Base-by-base conservation (phyloP, 2,888 invertebrate genomes). In the Corythucha ciliata region DNA sequence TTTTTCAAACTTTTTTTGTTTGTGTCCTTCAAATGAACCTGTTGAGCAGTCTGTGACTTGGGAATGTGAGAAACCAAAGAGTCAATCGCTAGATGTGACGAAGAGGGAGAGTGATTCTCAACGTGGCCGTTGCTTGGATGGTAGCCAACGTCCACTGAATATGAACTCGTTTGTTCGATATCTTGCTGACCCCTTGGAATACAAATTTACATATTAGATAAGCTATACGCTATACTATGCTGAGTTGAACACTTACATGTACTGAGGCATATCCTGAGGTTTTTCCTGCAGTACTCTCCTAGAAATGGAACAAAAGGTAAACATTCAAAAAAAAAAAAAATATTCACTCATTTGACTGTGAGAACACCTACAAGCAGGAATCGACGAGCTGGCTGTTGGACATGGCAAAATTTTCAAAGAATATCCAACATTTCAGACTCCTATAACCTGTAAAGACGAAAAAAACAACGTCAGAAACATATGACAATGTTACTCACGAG, bases 11-110 rank as follows among this genome's bases (percentile, higher is more conserved):
- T 52, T n/a, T n/a, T n/a, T n/a, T n/a, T n/a, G n/a, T n/a, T n/a
- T n/a, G n/a, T n/a, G n/a, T n/a, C n/a, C n/a, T n/a, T n/a, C n/a
- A n/a, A n/a, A n/a, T n/a, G n/a, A 65, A 74, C 74, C 70, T 75
- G 73, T 66, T 80, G 80, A 41, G 78, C 78, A 50, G 77, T 78
- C 64, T 79, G 79, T 65, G 80, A 78, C 64, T 79, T 79, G 64
- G 78, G 78, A 54, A 77, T 75, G 57, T 79, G 73, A 60, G 79
- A 76, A 57, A 74, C 71, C 61, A 76, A 68, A 45, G 74, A 71
- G 66, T 72, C 66, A 51, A 72, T 72, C 58, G 72, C 72, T 59
- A 71, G 63, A 62, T 72, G 71, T 41, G 63, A 61, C 24, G 72
- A 71, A 56, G 78, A 77, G 60, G 78, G 72, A 56, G 77, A 77